Evolutionary conservation across 2,888 invertebrate genomes (phyloP).

Genomic region (Geotrupes spiniger): DNA sequence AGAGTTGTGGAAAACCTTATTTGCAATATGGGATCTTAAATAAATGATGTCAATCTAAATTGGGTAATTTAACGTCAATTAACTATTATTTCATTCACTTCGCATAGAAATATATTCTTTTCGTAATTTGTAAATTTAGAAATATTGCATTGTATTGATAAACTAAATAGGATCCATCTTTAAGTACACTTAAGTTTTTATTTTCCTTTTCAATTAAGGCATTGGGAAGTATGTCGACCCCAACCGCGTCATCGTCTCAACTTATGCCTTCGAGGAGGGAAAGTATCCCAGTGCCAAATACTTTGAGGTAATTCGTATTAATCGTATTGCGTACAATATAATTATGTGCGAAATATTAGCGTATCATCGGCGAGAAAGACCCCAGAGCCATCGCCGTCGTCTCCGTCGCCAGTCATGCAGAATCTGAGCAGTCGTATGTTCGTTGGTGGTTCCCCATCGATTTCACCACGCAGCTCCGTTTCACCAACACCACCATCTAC

Average conservation of each 20-base stretch:
- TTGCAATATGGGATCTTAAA: too few species aligned
- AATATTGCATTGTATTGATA: too few species aligned
- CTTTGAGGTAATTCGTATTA: constrained; percentile 38
- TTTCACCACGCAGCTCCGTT: constrained; percentile 29
- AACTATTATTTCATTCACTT: too few species aligned
- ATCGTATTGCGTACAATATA: not conserved
- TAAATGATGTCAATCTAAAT: too few species aligned
- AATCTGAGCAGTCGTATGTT: constrained; percentile 29
- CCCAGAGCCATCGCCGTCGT: constrained; percentile 37
- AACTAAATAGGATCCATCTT: too few species aligned
- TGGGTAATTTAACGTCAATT: too few species aligned
- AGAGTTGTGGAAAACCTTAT: too few species aligned
- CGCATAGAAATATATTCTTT: too few species aligned
- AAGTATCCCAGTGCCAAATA: constrained; percentile 58
- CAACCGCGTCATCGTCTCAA: constrained; percentile 56
- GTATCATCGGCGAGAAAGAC: constrained; percentile 47
- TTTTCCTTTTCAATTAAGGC: too few species aligned
- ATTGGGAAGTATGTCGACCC: constrained; percentile 73
- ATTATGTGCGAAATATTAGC: constrained; percentile 36
- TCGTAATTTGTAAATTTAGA: too few species aligned
- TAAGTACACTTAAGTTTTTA: too few species aligned
- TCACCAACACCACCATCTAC: constrained; percentile 54
- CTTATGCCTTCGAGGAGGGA: constrained; percentile 67
- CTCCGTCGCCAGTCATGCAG: constrained; percentile 28
- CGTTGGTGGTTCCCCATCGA: constrained; percentile 23